Evolutionary conservation across 2,113 vertebrate species (phyloP), one percentile per base, ranked within the genome.

Genomic region (Chaetodon trifascialis): DNA sequence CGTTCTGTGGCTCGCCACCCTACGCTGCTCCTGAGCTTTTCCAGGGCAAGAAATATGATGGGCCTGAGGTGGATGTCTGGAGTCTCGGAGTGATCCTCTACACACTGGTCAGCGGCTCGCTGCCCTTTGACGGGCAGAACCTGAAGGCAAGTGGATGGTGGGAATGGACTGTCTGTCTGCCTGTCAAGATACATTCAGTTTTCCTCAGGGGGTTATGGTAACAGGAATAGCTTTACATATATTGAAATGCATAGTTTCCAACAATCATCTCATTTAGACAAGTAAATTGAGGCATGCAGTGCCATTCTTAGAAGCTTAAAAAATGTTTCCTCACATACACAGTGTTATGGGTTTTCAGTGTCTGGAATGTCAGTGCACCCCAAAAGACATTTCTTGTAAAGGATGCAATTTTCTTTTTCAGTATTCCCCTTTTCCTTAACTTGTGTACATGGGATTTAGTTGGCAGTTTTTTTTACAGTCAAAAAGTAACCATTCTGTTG

Each of bases 11-110:
- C 65, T 97, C 97, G 19, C 97, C 97, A 0, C 97, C 97, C 0
- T 98, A 98, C 3, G 97, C 97, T 0, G 97, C 97, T 1, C 97
- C 97, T 0, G 97, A 98, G 84, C 96, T 99, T 14, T 99, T 99
- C 92, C 97, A 99, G 93, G 97, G 97, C 63, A 99, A 99, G 93
- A 97, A 97, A 73, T 98, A 98, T 0, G 97, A 99, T 0, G 97
- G 97, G 4, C 97, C 97, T 0, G 97, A 98, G 89, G 97, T 97
- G 91, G 97, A 98, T 49, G 91, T 98, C 42, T 98, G 97, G 97
- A 98, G 97, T 72, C 94, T 98, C 15, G 97, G 97, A 0, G 97
- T 97, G 83, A 98, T 98, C 83, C 95, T 99, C 0, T 98, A 98
- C 91, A 98, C 97, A 0, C 95, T 99, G 70, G 97, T 99, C 95